Base-by-base conservation (phyloP, 2,888 invertebrate species). In the Adelphocoris suturalis region DNA sequence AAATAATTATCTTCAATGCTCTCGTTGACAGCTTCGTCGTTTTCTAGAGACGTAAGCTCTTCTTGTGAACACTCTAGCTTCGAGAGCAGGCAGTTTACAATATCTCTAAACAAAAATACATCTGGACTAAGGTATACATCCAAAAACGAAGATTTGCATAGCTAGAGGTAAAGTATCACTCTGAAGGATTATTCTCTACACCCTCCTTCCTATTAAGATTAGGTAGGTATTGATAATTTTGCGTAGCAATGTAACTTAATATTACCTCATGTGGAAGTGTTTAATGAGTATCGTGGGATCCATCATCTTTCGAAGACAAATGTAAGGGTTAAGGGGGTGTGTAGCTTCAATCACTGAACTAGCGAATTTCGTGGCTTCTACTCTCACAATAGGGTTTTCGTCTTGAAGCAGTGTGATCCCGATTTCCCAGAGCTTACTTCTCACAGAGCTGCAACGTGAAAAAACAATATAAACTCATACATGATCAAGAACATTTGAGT, bases 361-460 rank as follows among this genome's bases (percentile, higher is more conserved):
- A 16, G 87, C 90, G 37, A 91, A 91, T 90, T 90, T 90, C 23
- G 90, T 88, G 4, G 93, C 93, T 46, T 93, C 90, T 91, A 93
- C 93, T 91, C 95, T 94, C 16, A 95, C 93, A 91, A 94, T 94
- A 89, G 93, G 93, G 92, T 95, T 94, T 92, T 95, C 95, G 92
- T 95, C 95, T 93, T 94, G 95, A 75, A 95, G 92, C 7, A 95
- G 92, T 68, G 93, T 92, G n/a, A 94, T 92, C 85, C 93, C 94
- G 76, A 94, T 93, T 92, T 93, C 93, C 55, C 94, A 93, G 82
- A 93, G 81, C 13, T 86, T 82, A 47, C 84, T 68, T 48, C 91
- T 76, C 0, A 82, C 90, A 3, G 89, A 89, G 28, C 82, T 89
- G 61, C 1, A 57, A 81, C 47, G 28, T 23, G 19, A 19, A 78